These are phyloP conservation scores for Pherbina coryleti DNA, from an alignment of 2,888 invertebrate species.

Conservation along the genomic window DNA sequence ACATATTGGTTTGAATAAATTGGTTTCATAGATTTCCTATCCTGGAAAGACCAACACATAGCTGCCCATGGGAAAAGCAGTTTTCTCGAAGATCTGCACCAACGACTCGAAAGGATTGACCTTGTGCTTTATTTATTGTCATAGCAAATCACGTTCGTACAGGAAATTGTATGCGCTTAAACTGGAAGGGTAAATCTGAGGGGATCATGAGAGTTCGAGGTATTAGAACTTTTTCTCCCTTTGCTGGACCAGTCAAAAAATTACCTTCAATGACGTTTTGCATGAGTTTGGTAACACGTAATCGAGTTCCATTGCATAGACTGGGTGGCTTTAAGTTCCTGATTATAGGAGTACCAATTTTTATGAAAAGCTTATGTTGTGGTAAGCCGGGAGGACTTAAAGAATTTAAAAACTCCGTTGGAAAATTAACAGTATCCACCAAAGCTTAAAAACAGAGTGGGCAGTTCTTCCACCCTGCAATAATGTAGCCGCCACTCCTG, in stretches of 20 bases:
- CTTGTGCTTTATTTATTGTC: not conserved
- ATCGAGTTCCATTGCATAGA: not conserved
- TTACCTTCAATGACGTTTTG: not conserved
- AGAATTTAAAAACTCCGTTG: not conserved
- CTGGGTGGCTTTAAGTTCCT: not conserved
- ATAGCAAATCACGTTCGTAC: not conserved
- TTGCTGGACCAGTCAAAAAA: not conserved
- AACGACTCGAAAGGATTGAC: not conserved
- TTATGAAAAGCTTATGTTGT: not conserved
- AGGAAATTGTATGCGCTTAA: no score
- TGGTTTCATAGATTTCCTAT: not conserved
- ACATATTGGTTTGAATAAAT: no score
- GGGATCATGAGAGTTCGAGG: not conserved
- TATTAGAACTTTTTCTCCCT: not conserved
- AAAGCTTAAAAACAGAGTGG: no score
- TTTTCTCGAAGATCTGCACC: not conserved
- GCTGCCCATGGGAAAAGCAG: not conserved
- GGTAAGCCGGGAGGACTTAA: not conserved
- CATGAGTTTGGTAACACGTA: not conserved
- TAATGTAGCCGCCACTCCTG: conserved; percentile 31
- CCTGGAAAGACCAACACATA: not conserved
- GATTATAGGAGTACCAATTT: not conserved
- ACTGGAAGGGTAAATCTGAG: not conserved
- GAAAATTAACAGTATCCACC: not conserved
- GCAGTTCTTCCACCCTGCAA: not conserved